phyloP scores from a whole-genome alignment of 2,888 invertebrate species.

The Steromphala cineraria region DNA sequence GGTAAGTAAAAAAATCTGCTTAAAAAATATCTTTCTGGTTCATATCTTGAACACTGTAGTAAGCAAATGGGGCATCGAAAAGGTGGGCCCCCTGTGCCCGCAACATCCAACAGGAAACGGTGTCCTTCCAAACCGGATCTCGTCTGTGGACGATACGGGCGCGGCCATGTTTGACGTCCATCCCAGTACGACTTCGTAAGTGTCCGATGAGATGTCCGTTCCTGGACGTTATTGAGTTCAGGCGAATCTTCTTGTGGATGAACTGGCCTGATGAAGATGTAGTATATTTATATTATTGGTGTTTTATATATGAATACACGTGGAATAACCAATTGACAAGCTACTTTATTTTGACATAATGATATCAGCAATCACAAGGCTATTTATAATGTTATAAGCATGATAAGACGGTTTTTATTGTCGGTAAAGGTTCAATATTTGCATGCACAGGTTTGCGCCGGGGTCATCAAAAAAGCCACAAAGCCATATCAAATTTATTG shows the following conservation, averaged over 20 bases:
- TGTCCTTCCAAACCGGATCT: not conserved
- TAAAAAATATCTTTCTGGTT: not conserved
- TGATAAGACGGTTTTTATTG: too few relatives aligned
- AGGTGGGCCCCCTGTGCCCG: not conserved
- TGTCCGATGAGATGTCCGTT: not conserved
- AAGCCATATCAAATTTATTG: too few relatives aligned
- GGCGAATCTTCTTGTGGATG: constrained; percentile 23
- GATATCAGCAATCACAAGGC: too few relatives aligned
- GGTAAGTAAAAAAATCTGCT: not conserved
- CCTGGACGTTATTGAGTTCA: not conserved
- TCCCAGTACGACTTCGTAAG: not conserved
- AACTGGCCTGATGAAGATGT: constrained; percentile 21
- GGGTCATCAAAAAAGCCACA: too few relatives aligned
- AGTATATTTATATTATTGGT: too few relatives aligned
- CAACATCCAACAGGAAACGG: not conserved
- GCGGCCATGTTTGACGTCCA: not conserved
- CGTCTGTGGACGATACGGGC: not conserved
- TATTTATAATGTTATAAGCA: too few relatives aligned
- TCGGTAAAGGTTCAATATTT: too few relatives aligned
- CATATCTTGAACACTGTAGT: not conserved
- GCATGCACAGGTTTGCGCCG: too few relatives aligned
- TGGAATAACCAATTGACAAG: not conserved
- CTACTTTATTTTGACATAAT: too few relatives aligned
- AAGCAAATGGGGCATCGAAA: not conserved
- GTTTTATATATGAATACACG: too few relatives aligned